These are phyloP conservation scores for Hemicentrotus pulcherrimus DNA, from an alignment of 35 echinoderm and acorn worm species.

Conservation along the genomic window DNA sequence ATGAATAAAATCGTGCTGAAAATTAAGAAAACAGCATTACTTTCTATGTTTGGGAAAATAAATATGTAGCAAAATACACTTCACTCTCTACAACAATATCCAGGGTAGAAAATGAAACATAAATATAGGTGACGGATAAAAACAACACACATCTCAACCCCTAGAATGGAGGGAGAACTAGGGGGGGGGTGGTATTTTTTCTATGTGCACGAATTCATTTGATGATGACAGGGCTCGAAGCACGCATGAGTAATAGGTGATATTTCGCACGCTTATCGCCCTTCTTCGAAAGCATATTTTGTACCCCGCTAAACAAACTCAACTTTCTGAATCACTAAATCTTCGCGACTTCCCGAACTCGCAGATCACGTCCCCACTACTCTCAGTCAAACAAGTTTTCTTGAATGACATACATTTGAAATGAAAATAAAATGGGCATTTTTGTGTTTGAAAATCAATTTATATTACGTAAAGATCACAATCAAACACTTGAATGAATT, in stretches of 20 bases:
- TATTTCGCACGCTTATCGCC: background rate
- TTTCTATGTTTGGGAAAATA: too few relatives aligned
- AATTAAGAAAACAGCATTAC: too few relatives aligned
- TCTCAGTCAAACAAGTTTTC: background rate
- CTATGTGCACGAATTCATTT: background rate
- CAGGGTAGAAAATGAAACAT: background rate
- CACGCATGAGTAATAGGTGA: background rate
- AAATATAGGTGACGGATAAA: background rate
- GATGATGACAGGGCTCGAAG: background rate
- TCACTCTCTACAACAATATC: too few relatives aligned
- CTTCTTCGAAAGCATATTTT: background rate
- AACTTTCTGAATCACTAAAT: background rate
- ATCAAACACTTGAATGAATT: too few relatives aligned
- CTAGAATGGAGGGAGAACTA: background rate
- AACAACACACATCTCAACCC: background rate
- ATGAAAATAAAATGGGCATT: too few relatives aligned
- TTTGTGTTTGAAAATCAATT: too few relatives aligned
- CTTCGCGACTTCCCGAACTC: background rate
- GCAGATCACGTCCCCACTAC: background rate
- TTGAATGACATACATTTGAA: background rate
- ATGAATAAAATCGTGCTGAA: too few relatives aligned
- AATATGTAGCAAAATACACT: too few relatives aligned
- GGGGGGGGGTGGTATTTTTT: background rate
- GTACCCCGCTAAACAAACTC: background rate
- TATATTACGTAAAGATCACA: too few relatives aligned